These are phyloP conservation scores for Phrynocephalus forsythii DNA, from an alignment of 2,797 vertebrate species.

Conservation along the genomic window DNA sequence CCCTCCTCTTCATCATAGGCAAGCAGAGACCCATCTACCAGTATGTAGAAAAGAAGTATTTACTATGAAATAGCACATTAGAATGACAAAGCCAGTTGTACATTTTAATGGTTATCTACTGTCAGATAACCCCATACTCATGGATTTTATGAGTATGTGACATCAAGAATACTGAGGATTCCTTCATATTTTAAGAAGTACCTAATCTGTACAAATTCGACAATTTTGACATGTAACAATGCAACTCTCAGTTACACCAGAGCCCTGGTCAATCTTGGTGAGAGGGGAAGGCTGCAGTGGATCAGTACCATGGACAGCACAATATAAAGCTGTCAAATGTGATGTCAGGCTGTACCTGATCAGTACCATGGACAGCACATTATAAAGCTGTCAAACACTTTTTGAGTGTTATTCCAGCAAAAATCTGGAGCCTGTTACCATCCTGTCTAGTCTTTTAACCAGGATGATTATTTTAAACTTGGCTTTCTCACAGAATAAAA, in stretches of 20 bases:
- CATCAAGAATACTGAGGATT: background rate
- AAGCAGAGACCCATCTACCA: slow-evolving; percentile 1
- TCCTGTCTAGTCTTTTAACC: background rate
- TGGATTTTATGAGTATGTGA: background rate
- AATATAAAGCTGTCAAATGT: background rate
- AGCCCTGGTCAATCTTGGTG: background rate
- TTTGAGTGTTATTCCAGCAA: background rate
- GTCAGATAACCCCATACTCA: background rate
- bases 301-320: too few relatives aligned
- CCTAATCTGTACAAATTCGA: background rate
- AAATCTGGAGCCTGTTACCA: background rate
- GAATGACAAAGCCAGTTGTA: background rate
- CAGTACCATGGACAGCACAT: too few relatives aligned
- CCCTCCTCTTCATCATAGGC: background rate
- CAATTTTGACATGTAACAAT: background rate
- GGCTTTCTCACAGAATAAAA: background rate
- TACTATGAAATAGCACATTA: background rate
- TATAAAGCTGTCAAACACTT: background rate
- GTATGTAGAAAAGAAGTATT: background rate
- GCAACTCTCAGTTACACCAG: background rate
- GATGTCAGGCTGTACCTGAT: too few relatives aligned
- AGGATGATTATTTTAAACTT: background rate
- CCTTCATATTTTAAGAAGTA: background rate
- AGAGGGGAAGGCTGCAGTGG: background rate
- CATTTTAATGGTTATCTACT: background rate